Conservation (phyloP, 1,140 invertebrate species). For the Drosophila varians region DNA sequence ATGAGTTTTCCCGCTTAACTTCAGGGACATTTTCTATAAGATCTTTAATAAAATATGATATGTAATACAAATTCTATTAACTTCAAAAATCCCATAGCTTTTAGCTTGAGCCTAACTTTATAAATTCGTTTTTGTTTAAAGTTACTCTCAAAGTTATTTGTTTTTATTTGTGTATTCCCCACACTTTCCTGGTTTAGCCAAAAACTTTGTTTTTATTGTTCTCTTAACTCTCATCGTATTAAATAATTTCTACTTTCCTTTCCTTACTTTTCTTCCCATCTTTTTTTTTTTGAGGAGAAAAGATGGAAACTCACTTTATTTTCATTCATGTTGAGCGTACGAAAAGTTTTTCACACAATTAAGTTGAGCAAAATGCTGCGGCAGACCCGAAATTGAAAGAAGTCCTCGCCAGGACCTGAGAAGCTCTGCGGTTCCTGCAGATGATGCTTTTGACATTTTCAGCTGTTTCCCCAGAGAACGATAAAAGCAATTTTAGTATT, state of each 20-base stretch:
- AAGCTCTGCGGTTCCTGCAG: conserved; percentile 7
- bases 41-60: no score
- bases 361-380: conserved; percentile 46
- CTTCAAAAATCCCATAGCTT: no score
- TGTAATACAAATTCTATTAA: no score
- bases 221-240: conserved; percentile 34
- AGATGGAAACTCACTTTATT: conserved; percentile 47
- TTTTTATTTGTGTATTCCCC: conserved; percentile 9
- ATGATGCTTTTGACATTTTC: conserved; percentile 15
- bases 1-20: conserved; percentile 19
- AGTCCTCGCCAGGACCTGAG: conserved; percentile 16
- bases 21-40: conserved; percentile 3
- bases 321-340: conserved; percentile 41
- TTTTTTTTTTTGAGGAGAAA: conserved; percentile 18
- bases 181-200: not conserved
- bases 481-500: conserved; percentile 16
- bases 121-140: not conserved
- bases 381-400: conserved; percentile 18
- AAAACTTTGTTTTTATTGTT: conserved; percentile 41
- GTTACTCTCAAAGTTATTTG: not conserved
- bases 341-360: conserved; percentile 70
- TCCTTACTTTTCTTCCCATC: no score
- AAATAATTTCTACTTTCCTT: conserved; percentile 41
- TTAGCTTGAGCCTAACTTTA: not conserved
- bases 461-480: not conserved